Evolutionary conservation across 2,888 invertebrate species (phyloP).

Genomic region (Leptarthrus brevirostris): DNA sequence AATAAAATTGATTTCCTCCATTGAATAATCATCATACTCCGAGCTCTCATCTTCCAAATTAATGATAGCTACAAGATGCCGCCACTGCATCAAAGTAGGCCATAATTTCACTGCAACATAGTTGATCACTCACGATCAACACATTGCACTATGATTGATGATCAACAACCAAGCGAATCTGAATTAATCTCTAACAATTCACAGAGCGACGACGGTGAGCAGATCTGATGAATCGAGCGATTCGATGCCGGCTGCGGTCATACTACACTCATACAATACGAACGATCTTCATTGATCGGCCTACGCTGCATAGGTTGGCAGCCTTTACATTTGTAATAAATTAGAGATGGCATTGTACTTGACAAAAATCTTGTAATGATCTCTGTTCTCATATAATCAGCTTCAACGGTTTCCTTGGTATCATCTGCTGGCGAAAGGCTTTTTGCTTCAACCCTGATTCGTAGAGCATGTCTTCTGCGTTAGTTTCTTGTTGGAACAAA

Average conservation of each 20-base stretch:
- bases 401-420: slow-evolving; percentile 6
- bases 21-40: slow-evolving; percentile 20
- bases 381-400: slow-evolving; percentile 36
- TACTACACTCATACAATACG: neutral
- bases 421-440: neutral
- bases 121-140: slow-evolving; percentile 39
- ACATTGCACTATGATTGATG: slow-evolving; percentile 33
- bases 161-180: neutral
- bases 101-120: slow-evolving; percentile 6
- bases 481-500: slow-evolving; percentile 14
- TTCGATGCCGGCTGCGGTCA: neutral
- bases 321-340: slow-evolving; percentile 33
- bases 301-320: slow-evolving; percentile 15
- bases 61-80: slow-evolving; percentile 27
- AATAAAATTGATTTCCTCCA: slow-evolving; percentile 2
- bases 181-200: neutral
- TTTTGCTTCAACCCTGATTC: neutral
- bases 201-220: too few species aligned
- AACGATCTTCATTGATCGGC: neutral
- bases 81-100: slow-evolving; percentile 23
- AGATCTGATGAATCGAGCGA: too few species aligned
- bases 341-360: too few species aligned
- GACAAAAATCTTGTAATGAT: slow-evolving; percentile 29
- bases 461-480: slow-evolving; percentile 10
- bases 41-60: slow-evolving; percentile 20